These are phyloP conservation scores for Suillia variegata DNA, from an alignment of 2,888 invertebrate genomes.

Conservation along the genomic window DNA sequence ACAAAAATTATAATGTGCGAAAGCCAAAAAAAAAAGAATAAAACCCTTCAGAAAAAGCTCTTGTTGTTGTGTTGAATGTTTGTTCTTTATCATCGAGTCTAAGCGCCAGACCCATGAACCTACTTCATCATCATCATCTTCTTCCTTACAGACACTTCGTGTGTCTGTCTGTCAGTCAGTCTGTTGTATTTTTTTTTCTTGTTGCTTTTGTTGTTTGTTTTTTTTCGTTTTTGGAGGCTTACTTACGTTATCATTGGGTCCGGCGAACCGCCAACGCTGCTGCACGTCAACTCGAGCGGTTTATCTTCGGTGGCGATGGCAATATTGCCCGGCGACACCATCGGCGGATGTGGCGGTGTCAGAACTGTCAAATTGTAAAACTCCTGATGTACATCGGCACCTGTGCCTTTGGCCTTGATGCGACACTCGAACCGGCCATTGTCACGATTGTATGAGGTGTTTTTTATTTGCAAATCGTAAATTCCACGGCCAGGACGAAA, in stretches of 20 bases:
- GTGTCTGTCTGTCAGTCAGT: too few species aligned
- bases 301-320: constrained; percentile 84
- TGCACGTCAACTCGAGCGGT: constrained; percentile 76
- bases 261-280: constrained; percentile 87
- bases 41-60: too few species aligned
- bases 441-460: constrained; percentile 88
- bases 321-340: constrained; percentile 75
- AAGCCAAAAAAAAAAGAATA: too few species aligned
- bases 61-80: too few species aligned
- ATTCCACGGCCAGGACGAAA: constrained; percentile 79
- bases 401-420: constrained; percentile 82
- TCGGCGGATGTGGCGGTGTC: constrained; percentile 81
- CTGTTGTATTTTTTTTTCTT: too few species aligned
- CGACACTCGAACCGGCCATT: constrained; percentile 92
- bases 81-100: too few species aligned
- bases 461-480: constrained; percentile 87
- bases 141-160: too few species aligned
- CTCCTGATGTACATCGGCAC: constrained; percentile 82
- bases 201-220: too few species aligned
- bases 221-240: too few species aligned
- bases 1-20: too few species aligned
- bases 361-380: constrained; percentile 83
- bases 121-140: too few species aligned
- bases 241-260: constrained; percentile 80
- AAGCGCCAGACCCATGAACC: too few species aligned